Conservation (phyloP, 92 coral and sea anemone genomes). For the Porites evermanni region DNA sequence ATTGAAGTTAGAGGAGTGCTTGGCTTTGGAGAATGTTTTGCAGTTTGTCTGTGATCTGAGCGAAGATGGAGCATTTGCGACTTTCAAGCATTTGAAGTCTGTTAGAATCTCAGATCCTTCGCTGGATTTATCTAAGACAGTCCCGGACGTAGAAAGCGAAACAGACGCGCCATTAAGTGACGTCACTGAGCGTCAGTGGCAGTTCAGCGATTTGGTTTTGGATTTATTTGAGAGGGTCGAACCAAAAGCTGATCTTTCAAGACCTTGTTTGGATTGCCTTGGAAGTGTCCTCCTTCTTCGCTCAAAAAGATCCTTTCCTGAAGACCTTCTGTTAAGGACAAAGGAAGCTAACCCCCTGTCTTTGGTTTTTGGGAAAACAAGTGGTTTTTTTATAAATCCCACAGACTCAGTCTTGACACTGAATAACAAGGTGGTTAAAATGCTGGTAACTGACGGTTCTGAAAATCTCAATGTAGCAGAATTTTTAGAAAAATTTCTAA, state of each 20-base stretch:
- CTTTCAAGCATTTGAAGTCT: neutral
- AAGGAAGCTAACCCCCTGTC: too few relatives aligned
- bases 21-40: conserved; percentile 3
- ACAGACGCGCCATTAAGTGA: neutral
- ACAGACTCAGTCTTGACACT: neutral
- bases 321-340: too few relatives aligned
- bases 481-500: neutral
- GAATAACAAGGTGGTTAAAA: neutral
- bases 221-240: neutral
- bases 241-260: neutral
- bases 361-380: too few relatives aligned
- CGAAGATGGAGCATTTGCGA: conserved; percentile 5
- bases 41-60: conserved; percentile 22
- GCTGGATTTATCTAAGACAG: conserved; percentile 6
- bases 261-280: neutral
- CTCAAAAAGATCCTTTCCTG: too few relatives aligned
- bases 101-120: conserved; percentile 1
- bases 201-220: neutral
- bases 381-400: too few relatives aligned
- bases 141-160: conserved; percentile 1
- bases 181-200: neutral
- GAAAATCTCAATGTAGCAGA: neutral
- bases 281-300: neutral
- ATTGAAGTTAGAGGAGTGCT: neutral
- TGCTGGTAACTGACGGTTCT: neutral